Percentiles rank a stretch among this genome's conserved stretches.
These are phyloP conservation scores for Tetramorium alpestre DNA, from an alignment of 1,140 invertebrate species.

Conservation along the genomic window DNA sequence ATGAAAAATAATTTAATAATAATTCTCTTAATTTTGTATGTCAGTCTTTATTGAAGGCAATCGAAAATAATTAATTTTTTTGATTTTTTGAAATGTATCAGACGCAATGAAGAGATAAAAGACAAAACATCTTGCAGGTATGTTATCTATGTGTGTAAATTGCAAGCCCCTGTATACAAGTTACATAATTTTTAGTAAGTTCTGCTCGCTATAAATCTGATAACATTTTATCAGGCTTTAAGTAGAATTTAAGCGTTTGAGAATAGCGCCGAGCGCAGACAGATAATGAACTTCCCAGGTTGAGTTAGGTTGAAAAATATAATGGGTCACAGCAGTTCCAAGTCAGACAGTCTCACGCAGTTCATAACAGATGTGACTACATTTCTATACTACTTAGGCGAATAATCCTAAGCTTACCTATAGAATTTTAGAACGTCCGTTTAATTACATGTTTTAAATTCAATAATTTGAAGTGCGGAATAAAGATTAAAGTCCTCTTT, in stretches of 20 bases:
- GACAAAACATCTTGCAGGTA: not conserved
- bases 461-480: no score
- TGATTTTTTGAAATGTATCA: no score
- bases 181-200: not conserved
- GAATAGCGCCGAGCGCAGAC: not conserved
- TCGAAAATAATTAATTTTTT: no score
- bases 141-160: not conserved
- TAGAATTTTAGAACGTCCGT: not conserved
- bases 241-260: not conserved
- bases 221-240: conserved; percentile 21
- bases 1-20: not conserved
- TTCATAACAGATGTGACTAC: not conserved
- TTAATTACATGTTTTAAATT: not conserved
- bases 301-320: conserved; percentile 12
- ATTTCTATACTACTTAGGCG: not conserved
- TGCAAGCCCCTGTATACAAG: not conserved
- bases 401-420: not conserved
- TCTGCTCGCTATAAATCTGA: not conserved
- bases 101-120: no score
- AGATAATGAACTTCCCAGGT: not conserved
- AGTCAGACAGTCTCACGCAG: not conserved
- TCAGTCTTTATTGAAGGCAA: no score
- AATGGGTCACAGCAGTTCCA: not conserved
- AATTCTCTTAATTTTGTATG: no score
- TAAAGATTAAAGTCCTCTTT: not conserved